phyloP scores from a whole-genome alignment of 2,888 invertebrate species.

The Chrysina gloriosa region DNA sequence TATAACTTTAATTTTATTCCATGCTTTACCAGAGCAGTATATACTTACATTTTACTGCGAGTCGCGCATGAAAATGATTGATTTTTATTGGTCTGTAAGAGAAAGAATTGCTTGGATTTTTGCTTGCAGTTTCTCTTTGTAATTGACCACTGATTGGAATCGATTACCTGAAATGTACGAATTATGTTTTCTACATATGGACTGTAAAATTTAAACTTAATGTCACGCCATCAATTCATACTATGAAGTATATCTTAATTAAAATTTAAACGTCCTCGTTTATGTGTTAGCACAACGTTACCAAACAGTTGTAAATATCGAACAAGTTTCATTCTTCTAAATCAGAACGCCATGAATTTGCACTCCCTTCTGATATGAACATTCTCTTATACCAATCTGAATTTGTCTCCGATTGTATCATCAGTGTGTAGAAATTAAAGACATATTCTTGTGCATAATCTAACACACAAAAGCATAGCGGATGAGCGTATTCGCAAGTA shows the following conservation, averaged over 20 bases:
- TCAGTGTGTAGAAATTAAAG: too few species aligned
- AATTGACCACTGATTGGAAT: background rate
- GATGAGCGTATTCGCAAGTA: too few species aligned
- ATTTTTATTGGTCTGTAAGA: background rate
- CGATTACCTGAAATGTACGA: background rate
- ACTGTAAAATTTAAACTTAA: slow-evolving; percentile 30
- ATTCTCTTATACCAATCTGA: background rate
- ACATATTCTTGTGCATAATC: too few species aligned
- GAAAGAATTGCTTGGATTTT: slow-evolving; percentile 6
- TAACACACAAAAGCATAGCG: too few species aligned
- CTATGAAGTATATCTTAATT: slow-evolving; percentile 17
- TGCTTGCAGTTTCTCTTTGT: slow-evolving; percentile 6
- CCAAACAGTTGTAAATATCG: slow-evolving; percentile 5
- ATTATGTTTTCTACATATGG: slow-evolving; percentile 17
- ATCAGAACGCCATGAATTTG: too few species aligned
- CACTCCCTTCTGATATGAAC: too few species aligned
- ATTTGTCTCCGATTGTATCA: too few species aligned
- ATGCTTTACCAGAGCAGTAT: background rate
- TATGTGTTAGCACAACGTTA: slow-evolving; percentile 13
- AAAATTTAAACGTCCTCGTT: slow-evolving; percentile 14
- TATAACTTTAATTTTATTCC: too few species aligned
- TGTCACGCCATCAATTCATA: background rate
- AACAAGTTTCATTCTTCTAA: slow-evolving; percentile 4
- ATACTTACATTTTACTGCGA: background rate
- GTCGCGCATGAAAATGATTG: background rate